Conservation (phyloP, 2,797 vertebrate species). For the Crax fasciolata region DNA sequence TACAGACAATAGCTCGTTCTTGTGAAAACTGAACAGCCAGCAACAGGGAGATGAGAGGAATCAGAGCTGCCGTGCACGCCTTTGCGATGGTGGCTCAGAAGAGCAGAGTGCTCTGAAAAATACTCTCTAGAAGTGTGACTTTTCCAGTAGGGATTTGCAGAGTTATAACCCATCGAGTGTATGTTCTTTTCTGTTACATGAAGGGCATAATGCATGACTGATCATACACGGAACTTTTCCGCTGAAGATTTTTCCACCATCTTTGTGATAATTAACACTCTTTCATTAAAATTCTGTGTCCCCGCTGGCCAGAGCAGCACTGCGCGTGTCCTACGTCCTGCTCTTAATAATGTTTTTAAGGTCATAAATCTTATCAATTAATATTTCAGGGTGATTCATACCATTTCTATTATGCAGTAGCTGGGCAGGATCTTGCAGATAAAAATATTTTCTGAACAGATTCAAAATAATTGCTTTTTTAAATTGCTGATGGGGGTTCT, state of each 20-base stretch:
- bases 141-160: slow-evolving; percentile 52
- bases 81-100: slow-evolving; percentile 38
- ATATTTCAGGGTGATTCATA: slow-evolving; percentile 65
- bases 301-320: slow-evolving; percentile 37
- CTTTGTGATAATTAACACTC: slow-evolving; percentile 65
- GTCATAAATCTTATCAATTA: slow-evolving; percentile 70
- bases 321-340: neutral
- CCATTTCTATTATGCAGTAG: slow-evolving; percentile 45
- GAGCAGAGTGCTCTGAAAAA: neutral
- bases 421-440: slow-evolving; percentile 52
- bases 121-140: neutral
- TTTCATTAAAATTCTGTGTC: slow-evolving; percentile 56
- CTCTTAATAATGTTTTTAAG: slow-evolving; percentile 62
- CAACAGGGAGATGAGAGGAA: slow-evolving; percentile 51
- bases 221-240: neutral
- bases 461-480: slow-evolving; percentile 80
- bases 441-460: slow-evolving; percentile 70
- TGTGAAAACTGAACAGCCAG: neutral
- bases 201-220: neutral
- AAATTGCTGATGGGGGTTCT: slow-evolving; percentile 76
- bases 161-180: neutral
- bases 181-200: slow-evolving; percentile 8
- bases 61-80: slow-evolving; percentile 27
- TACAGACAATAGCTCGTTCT: slow-evolving; percentile 38
- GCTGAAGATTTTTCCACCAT: slow-evolving; percentile 9